Percentiles rank a stretch among this genome's conserved stretches.
Evolutionary conservation across 2,888 invertebrate genomes (phyloP).

Genomic region (Temnothorax unifasciatus): DNA sequence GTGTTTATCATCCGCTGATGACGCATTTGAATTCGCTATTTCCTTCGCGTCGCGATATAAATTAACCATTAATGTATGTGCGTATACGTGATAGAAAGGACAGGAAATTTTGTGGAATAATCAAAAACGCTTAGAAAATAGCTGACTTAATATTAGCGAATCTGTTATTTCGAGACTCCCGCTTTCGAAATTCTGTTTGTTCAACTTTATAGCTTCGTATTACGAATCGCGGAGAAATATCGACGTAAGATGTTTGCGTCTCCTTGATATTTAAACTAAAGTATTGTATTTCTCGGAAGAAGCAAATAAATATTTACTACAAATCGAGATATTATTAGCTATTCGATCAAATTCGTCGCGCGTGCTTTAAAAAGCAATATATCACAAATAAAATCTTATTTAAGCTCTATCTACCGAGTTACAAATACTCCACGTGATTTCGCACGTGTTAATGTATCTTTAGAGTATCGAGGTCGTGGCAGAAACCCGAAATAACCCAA

Average conservation of each 20-base stretch:
- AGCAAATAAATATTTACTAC: not conserved
- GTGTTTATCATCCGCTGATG: slow-evolving; percentile 21
- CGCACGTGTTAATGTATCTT: slow-evolving; percentile 5
- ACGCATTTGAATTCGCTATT: slow-evolving; percentile 4
- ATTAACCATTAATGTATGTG: not conserved
- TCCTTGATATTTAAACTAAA: not conserved
- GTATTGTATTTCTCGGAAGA: not conserved
- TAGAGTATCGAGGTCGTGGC: slow-evolving; percentile 21
- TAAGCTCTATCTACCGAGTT: not conserved
- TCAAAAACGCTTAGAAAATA: not conserved
- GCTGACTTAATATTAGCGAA: not conserved
- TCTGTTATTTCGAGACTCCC: not conserved
- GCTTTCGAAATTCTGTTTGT: slow-evolving; percentile 5
- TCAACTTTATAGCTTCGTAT: not conserved
- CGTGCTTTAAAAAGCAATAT: not conserved
- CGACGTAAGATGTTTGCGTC: not conserved
- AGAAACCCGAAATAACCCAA: slow-evolving; percentile 28
- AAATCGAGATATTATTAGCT: not conserved
- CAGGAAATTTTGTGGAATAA: slow-evolving; percentile 14
- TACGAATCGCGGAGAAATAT: not conserved
- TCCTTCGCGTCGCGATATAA: slow-evolving; percentile 14
- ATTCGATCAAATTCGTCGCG: not conserved
- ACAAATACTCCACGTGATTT: slow-evolving; percentile 21
- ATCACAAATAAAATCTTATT: not conserved
- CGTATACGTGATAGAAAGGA: no score